Base-by-base conservation (phyloP, 2,888 invertebrate genomes). In the Limenitis arthemis region DNA sequence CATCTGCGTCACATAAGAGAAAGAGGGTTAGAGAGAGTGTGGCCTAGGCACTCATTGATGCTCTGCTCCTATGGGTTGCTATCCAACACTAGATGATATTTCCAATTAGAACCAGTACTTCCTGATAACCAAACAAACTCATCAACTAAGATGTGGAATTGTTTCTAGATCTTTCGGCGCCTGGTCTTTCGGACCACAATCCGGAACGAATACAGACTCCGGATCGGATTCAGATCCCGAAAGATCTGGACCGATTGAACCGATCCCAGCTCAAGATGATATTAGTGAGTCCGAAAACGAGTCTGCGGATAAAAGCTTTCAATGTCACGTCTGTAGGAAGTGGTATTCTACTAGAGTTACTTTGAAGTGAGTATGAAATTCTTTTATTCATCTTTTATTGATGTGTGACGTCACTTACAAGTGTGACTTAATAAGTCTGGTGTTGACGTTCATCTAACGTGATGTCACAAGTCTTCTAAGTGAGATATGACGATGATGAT, bases 331-430 rank as follows among this genome's bases (percentile, higher is more conserved):
- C 29, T 87, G 86, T 55, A 61, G 69, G 48, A 87, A 87, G 74
- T 87, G 86, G 86, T 87, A 83, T 57, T 86, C 86, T 0, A 86
- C 86, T 0, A 57, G 77, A 8, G 86, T 86, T 6, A 86, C 86
- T 0, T 70, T 86, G 52, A 87, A 86, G 86, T 87, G 33, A 76
- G 82, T 77, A 4, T n/a, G 11, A 28, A 41, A 29, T 0, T 20
- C n/a, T 8, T 33, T 20, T 8, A 34, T 9, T 28, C 1, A 6
- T 1, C 5, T 5, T 9, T 36, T 36, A 11, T 5, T 9, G 36
- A 5, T 11, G 36, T 36, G 20, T 20, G 20, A 20, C 20, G 20
- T 20, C 20, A 20, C 20, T 3, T 20, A 20, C 4, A 20, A 20
- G 20, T 20, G 20, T 20, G 20, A 20, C 20, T 1, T 20, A 20